Evolutionary conservation across 2,113 vertebrate species (phyloP), one percentile per base, ranked within the genome.

Genomic region (Sinocyclocheilus maitianheensis): DNA sequence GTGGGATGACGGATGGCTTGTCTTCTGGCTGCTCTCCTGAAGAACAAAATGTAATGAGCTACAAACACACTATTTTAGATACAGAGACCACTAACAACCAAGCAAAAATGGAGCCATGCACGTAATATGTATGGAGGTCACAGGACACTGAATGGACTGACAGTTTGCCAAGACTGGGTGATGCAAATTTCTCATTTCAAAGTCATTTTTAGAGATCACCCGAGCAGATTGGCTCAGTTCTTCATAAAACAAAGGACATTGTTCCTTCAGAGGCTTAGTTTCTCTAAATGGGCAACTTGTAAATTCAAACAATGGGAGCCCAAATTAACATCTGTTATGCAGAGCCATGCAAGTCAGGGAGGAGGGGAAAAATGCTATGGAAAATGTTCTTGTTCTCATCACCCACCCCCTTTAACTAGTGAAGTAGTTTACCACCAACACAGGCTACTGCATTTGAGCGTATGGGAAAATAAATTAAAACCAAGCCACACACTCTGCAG

Each of bases 1-100:
- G 96, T 95, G 0, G 98, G 97, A 67, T 98, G 97, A 0, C 96
- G 93, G 77, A 98, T 97, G 81, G 97, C 95, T 86, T 97, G 97
- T 74, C 97, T 94, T 78, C 97, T 93, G 13, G 96, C 96, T 0
- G 97, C 97, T 43, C 98, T 93, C 94, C 98, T 99, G 91, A 53
- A 26, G 67, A 0, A 30, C 75, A 82, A 30, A 2, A 53, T 9
- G 13, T 22, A 37, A 8, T 22, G 0, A 16, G 12, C 8, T 40
- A 24, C 26, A 75, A 60, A 40, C 8, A 48, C 8, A 51, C 18
- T 4, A 26, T 48, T 26, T 76, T 4, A 34, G 13, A 40, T 20
- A 24, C 40, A 79, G 22, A 46, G 1, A 30, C 1, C 46, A 74
- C 74, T n/a, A 81, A 51, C 63, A 53, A 4, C n/a, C 51, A 86